phyloP scores from a whole-genome alignment of 2,888 invertebrate species.

The Drosophila flavopinicola region DNA sequence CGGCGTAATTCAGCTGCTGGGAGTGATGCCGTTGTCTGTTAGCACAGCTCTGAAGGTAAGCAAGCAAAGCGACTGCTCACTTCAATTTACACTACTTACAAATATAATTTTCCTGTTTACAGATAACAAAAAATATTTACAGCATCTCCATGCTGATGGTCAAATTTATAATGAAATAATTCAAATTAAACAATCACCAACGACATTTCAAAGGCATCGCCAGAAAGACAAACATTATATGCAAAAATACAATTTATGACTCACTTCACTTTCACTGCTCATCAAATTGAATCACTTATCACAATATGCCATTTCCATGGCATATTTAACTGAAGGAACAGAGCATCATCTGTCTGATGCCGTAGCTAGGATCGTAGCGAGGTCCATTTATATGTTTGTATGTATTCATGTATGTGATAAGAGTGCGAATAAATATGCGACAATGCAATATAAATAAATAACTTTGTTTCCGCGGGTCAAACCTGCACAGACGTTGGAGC shows the following conservation, averaged over 20 bases:
- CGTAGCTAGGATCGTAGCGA: too few relatives aligned
- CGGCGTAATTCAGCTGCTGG: conserved; percentile 35
- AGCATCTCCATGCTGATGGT: conserved; percentile 67
- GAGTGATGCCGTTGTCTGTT: conserved; percentile 58
- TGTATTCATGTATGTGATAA: too few relatives aligned
- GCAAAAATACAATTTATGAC: conserved; percentile 55
- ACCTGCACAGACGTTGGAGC: too few relatives aligned
- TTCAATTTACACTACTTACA: neutral
- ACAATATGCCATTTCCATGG: conserved; percentile 7
- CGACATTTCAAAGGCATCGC: neutral
- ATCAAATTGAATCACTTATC: conserved; percentile 25
- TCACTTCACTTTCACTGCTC: conserved; percentile 34
- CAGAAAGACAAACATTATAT: conserved; percentile 14
- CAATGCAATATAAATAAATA: too few relatives aligned
- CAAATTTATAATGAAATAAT: conserved; percentile 54
- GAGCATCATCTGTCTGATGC: too few relatives aligned
- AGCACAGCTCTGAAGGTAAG: conserved; percentile 55
- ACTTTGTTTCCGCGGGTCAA: too few relatives aligned
- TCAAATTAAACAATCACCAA: conserved; percentile 1
- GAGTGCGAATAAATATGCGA: too few relatives aligned
- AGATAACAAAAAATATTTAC: conserved; percentile 50
- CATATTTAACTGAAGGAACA: too few relatives aligned
- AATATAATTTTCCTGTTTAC: neutral
- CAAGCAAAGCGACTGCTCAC: neutral
- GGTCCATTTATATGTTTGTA: too few relatives aligned